phyloP scores from a whole-genome alignment of 2,888 invertebrate genomes.

The Hipparchia sbordonii region DNA sequence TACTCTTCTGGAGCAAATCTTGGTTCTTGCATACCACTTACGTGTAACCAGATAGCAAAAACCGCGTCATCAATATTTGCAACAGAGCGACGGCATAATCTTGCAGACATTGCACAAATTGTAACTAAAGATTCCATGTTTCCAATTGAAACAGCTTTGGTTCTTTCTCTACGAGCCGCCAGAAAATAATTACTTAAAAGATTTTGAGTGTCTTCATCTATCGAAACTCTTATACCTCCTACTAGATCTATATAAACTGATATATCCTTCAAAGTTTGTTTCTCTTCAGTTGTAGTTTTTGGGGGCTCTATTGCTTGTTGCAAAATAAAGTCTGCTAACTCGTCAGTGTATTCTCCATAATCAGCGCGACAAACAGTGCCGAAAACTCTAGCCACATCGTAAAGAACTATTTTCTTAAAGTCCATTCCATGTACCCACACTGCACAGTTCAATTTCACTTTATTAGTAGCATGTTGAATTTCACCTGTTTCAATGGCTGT shows the following conservation, averaged over 20 bases:
- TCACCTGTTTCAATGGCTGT: constrained; percentile 64
- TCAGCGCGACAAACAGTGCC: constrained; percentile 68
- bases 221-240: constrained; percentile 58
- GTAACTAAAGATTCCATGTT: constrained; percentile 63
- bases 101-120: constrained; percentile 62
- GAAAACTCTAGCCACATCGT: constrained; percentile 67
- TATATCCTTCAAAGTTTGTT: constrained; percentile 56
- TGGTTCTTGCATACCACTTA: constrained; percentile 65
- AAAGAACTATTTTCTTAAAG: constrained; percentile 63
- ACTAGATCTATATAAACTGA: constrained; percentile 61
- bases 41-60: constrained; percentile 74
- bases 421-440: constrained; percentile 74
- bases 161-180: constrained; percentile 64
- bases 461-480: constrained; percentile 51
- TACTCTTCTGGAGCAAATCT: constrained; percentile 71
- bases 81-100: constrained; percentile 61
- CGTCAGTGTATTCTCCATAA: constrained; percentile 61
- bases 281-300: constrained; percentile 52
- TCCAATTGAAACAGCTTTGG: constrained; percentile 59
- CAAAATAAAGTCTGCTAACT: constrained; percentile 61
- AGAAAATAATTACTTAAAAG: constrained; percentile 67
- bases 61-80: constrained; percentile 68
- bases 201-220: constrained; percentile 56
- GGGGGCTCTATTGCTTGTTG: constrained; percentile 54
- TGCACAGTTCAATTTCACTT: constrained; percentile 57